Percentiles rank a stretch among this genome's conserved stretches.
Conservation (phyloP, 2,113 vertebrate species). For the Pardalotus punctatus region DNA sequence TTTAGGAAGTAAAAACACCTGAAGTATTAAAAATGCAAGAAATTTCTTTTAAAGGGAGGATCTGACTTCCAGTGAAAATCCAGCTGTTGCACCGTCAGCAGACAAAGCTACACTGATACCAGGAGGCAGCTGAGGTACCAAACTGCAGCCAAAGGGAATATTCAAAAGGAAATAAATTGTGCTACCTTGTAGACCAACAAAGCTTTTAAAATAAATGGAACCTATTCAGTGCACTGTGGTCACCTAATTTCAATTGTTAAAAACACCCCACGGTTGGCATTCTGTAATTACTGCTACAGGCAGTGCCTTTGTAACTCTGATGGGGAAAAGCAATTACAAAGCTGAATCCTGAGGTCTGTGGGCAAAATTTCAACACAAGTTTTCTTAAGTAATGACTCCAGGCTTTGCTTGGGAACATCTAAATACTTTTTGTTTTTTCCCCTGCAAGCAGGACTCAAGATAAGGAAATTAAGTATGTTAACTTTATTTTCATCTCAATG, state of each 20-base stretch:
- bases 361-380: slow-evolving; percentile 38
- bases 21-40: neutral
- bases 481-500: slow-evolving; percentile 40
- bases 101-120: neutral
- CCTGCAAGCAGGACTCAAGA: neutral
- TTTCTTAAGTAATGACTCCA: slow-evolving; percentile 37
- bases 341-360: neutral
- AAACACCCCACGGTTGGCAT: neutral
- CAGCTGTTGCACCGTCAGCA: neutral
- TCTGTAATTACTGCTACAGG: neutral
- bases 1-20: neutral
- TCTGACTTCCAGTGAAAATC: neutral
- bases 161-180: neutral
- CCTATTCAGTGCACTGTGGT: neutral
- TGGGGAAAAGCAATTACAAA: neutral
- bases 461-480: slow-evolving; percentile 26
- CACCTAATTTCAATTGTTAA: slow-evolving; percentile 41
- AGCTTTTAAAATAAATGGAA: slow-evolving; percentile 48
- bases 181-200: neutral
- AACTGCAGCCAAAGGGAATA: neutral
- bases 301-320: neutral
- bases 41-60: neutral
- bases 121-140: neutral
- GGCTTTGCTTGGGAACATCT: slow-evolving; percentile 24
- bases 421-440: neutral